Evolutionary conservation across 2,113 vertebrate genomes (phyloP).

Genomic region (Perccottus glenii): DNA sequence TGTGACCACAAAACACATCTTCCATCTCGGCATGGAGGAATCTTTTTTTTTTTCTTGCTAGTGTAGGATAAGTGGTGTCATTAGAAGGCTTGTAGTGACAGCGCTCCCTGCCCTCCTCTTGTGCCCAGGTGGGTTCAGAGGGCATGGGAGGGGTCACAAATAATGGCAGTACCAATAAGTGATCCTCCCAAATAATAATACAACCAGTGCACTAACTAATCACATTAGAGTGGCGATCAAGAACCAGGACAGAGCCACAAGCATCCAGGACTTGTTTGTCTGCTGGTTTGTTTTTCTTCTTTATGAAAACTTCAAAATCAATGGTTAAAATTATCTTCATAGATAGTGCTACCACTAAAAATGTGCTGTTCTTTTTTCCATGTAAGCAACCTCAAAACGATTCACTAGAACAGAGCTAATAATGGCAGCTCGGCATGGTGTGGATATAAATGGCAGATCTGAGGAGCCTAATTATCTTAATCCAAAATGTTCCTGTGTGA

Average conservation of each 20-base stretch:
- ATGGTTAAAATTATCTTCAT: not conserved
- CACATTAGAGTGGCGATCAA: not conserved
- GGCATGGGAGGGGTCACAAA: constrained; percentile 31
- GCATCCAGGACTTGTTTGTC: not conserved
- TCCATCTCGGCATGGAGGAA: constrained; percentile 60
- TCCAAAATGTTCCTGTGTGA: constrained; percentile 43
- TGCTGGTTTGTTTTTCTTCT: not conserved
- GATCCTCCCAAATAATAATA: constrained; percentile 5
- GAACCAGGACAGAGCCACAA: not conserved
- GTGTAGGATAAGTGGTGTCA: constrained; percentile 43
- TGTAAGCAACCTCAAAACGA: not conserved
- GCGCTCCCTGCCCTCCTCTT: constrained; percentile 35
- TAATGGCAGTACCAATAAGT: constrained; percentile 9
- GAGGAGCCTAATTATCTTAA: constrained; percentile 36
- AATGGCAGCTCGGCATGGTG: constrained; percentile 26
- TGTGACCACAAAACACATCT: constrained; percentile 60
- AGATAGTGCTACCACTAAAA: constrained; percentile 4
- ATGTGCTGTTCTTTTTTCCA: not conserved
- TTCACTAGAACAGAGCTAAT: constrained; percentile 7
- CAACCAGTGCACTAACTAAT: constrained; percentile 4
- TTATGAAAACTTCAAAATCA: not conserved
- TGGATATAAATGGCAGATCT: constrained; percentile 43
- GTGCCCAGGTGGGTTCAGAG: constrained; percentile 25
- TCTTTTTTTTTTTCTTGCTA: constrained; percentile 50
- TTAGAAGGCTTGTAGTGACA: constrained; percentile 44